Evolutionary conservation across 2,797 vertebrate genomes (phyloP).

Genomic region (Odontamblyopus lacepedii): DNA sequence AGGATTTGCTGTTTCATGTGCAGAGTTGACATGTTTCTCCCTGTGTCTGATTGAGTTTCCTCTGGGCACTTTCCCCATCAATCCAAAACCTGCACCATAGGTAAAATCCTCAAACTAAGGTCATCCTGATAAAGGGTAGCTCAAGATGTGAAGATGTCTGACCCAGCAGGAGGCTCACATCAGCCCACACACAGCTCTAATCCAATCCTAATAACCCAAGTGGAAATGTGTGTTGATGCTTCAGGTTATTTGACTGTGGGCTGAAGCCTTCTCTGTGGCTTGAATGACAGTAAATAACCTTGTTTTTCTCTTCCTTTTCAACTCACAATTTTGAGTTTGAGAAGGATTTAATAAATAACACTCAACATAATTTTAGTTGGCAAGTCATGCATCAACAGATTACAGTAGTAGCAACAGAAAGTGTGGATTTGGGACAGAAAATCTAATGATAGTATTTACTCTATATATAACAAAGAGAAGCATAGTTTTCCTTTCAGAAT

Average conservation of each 20-base stretch:
- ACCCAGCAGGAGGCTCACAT: neutral
- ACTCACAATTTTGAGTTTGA: neutral
- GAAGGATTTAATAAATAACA: neutral
- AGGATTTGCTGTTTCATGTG: no score
- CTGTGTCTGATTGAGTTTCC: no score
- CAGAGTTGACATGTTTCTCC: no score
- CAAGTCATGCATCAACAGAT: neutral
- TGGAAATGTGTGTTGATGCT: conserved; percentile 7
- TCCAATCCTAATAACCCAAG: neutral
- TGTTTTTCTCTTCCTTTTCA: neutral
- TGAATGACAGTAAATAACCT: neutral
- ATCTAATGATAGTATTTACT: neutral
- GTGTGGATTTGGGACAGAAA: neutral
- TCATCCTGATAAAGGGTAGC: no score
- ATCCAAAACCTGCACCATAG: no score
- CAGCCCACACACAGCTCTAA: neutral
- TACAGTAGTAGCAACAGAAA: neutral
- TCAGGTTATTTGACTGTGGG: conserved; percentile 3
- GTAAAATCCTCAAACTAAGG: no score
- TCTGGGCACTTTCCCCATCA: no score
- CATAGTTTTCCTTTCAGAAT: neutral
- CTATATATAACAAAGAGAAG: neutral
- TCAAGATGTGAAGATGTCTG: neutral
- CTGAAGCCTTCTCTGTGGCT: neutral
- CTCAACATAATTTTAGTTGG: neutral